These are phyloP conservation scores for Lepus americanus DNA, from an alignment of 2,113 vertebrate genomes.

Conservation along the genomic window DNA sequence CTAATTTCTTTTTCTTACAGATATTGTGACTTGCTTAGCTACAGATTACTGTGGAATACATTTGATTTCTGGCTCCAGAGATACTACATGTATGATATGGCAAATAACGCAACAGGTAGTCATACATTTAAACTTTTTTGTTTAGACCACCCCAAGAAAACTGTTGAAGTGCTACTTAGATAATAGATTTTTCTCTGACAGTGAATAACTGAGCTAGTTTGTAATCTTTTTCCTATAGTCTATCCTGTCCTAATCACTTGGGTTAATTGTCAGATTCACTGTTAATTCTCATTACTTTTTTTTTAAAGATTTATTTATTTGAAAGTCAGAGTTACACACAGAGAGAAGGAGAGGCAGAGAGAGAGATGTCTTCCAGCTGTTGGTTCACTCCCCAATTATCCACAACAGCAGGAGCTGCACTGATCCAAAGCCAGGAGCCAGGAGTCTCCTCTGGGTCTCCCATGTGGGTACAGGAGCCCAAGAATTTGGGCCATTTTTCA, in stretches of 20 bases:
- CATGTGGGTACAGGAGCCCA: too few relatives aligned
- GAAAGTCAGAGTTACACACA: too few relatives aligned
- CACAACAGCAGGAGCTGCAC: too few relatives aligned
- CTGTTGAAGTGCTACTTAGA: not conserved
- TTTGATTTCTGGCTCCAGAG: constrained; percentile 97
- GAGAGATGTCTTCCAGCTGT: too few relatives aligned
- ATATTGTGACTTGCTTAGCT: constrained; percentile 96
- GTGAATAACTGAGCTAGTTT: constrained; percentile 22
- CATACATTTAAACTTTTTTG: constrained; percentile 34
- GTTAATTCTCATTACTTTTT: not conserved
- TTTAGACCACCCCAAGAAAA: constrained; percentile 1
- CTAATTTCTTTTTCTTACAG: constrained; percentile 85
- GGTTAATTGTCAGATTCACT: constrained; percentile 5
- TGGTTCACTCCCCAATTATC: too few relatives aligned
- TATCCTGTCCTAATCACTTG: not conserved
- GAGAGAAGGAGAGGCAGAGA: too few relatives aligned
- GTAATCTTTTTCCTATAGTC: not conserved
- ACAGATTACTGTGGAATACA: constrained; percentile 97
- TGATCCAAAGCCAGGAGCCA: too few relatives aligned
- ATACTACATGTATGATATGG: constrained; percentile 99
- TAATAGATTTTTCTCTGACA: not conserved
- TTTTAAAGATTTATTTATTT: too few relatives aligned
- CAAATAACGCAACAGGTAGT: constrained; percentile 96
- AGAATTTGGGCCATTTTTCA: too few relatives aligned
- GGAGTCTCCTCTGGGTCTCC: too few relatives aligned